A percentile compares a stretch with the other conserved stretches of the same genome.
Evolutionary conservation across 1,140 invertebrate species (phyloP).

Genomic region (Zaprionus gabonicus): DNA sequence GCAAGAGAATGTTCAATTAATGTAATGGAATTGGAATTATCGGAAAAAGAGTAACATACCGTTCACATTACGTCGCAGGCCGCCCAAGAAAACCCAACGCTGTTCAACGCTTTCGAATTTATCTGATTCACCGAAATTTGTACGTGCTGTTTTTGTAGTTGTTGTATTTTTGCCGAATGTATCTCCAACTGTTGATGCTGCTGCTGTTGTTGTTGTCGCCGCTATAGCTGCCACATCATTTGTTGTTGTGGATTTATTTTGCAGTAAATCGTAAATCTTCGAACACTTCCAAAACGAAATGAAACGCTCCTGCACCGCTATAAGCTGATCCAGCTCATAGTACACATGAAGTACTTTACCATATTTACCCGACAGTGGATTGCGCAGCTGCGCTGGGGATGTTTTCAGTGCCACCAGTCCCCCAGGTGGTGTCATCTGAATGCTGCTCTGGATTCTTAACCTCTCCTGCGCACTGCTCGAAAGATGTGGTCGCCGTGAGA

Average conservation of each 20-base stretch:
- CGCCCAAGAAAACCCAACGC: conserved; percentile 58
- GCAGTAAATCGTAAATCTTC: conserved; percentile 67
- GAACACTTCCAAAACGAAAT: conserved; percentile 80
- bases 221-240: not conserved
- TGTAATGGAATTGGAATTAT: not conserved
- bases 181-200: not conserved
- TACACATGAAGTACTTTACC: conserved; percentile 73
- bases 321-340: conserved; percentile 76
- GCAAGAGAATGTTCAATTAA: not conserved
- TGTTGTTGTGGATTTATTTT: conserved; percentile 6
- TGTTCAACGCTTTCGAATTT: conserved; percentile 13
- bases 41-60: conserved; percentile 27
- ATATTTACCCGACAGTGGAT: conserved; percentile 68
- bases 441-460: not conserved
- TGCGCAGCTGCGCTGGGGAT: conserved; percentile 32
- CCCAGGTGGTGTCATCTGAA: conserved; percentile 42
- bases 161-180: not conserved
- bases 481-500: conserved; percentile 46
- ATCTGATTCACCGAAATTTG: conserved; percentile 7
- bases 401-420: conserved; percentile 44
- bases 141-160: conserved; percentile 7
- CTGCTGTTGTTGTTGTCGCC: not conserved
- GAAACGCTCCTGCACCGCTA: conserved; percentile 70
- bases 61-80: conserved; percentile 45
- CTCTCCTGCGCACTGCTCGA: conserved; percentile 4